Evolutionary conservation across 2,888 invertebrate genomes (phyloP), one percentile per base, ranked within the genome.

Genomic region (Cheilosia impressa): DNA sequence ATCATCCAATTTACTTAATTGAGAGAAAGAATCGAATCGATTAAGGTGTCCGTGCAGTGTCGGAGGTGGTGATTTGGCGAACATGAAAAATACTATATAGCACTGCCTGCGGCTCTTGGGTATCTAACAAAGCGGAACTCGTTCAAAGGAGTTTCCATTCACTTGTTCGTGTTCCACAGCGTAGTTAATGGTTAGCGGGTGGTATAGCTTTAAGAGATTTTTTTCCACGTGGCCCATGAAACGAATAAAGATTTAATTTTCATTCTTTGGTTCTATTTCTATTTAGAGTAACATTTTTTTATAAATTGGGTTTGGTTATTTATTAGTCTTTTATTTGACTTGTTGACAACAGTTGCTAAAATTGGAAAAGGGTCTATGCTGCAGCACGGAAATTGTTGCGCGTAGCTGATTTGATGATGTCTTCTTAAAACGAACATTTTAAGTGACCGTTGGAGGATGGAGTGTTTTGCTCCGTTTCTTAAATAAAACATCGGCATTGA

Each of bases 1-100:
- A 69, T 50, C 66, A 63, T 79, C 83, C 78, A 84, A 84, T 84
- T 84, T 84, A 79, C 73, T 79, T 84, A 84, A 84, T 84, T 84
- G 83, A 75, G 73, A 79, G 79, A 75, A 65, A 73, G 73, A 84
- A 84, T 84, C 83, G 68, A 84, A 84, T 79, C 83, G 83, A 84
- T 84, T 84, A 75, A 68, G 79, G 63, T 62, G 63, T 53, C 55
- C 22, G 62, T 65, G 22, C 60, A 50, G 50, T 57, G 47, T 19
- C 38, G 65, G 10, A 60, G 65, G 13, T 24, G 72, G 52, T 22
- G 63, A 50, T 38, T 45, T 77, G 71, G 77, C 53, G 19, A 62
- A 22, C 73, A 62, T 53, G 60, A 68, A 78, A 66, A 62, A 72
- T 57, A 71, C 52, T 55, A 27, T 62, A 1, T 31, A 9, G 9